These are phyloP conservation scores for Leptopterna dolabrata DNA, from an alignment of 2,888 invertebrate genomes.

Conservation along the genomic window DNA sequence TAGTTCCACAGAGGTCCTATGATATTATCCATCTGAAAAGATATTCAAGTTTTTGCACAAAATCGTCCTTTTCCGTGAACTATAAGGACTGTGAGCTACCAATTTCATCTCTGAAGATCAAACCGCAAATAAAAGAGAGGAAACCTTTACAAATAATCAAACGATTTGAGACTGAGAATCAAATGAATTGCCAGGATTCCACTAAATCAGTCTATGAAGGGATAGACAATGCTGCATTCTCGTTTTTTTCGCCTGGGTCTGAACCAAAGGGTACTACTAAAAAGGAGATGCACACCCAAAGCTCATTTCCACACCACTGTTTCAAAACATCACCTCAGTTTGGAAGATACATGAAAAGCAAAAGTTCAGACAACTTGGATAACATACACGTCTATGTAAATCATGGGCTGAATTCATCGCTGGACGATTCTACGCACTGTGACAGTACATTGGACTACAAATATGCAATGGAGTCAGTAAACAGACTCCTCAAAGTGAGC, in stretches of 20 bases:
- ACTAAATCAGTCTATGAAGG: slow-evolving; percentile 12
- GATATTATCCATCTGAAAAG: slow-evolving; percentile 62
- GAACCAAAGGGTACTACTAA: background rate
- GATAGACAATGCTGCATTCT: slow-evolving; percentile 54
- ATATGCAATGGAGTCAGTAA: slow-evolving; percentile 53
- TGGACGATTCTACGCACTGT: slow-evolving; percentile 30
- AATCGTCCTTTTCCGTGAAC: background rate
- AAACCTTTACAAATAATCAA: background rate
- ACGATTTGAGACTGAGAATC: background rate
- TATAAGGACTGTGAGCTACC: background rate
- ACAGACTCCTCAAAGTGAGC: slow-evolving; percentile 48
- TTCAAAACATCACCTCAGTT: slow-evolving; percentile 13
- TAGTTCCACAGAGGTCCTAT: slow-evolving; percentile 64
- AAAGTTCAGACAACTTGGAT: slow-evolving; percentile 35
- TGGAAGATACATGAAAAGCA: slow-evolving; percentile 31
- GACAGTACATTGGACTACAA: slow-evolving; percentile 53
- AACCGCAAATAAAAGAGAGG: background rate
- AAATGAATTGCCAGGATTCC: background rate
- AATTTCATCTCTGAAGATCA: background rate
- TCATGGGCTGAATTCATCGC: slow-evolving; percentile 52
- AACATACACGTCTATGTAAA: slow-evolving; percentile 53
- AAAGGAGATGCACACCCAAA: background rate
- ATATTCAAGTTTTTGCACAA: background rate
- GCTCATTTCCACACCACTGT: background rate
- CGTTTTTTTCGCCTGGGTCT: slow-evolving; percentile 34